Conservation (phyloP, 2,797 vertebrate species). For the Enteromius radiatus region DNA sequence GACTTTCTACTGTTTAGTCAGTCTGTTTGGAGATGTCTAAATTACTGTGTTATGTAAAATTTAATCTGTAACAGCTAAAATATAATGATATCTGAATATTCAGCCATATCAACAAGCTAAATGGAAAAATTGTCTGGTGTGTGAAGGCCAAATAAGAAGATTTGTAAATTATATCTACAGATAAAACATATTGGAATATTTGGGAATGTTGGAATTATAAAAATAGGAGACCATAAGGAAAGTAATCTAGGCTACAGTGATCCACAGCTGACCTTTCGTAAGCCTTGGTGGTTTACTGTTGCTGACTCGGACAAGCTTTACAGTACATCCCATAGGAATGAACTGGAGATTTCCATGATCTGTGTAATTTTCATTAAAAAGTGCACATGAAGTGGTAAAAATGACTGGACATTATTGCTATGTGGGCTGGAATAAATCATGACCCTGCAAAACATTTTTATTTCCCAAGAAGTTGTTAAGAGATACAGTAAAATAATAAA, state of each 20-base stretch:
- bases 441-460: neutral
- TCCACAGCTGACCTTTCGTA: neutral
- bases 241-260: neutral
- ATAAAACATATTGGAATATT: neutral
- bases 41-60: neutral
- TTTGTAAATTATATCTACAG: neutral
- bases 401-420: neutral
- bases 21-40: conserved; percentile 9
- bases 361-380: neutral
- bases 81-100: neutral
- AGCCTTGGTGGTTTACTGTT: neutral
- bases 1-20: neutral
- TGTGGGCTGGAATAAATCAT: neutral
- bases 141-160: neutral
- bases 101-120: neutral
- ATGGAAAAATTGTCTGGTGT: neutral
- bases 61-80: neutral
- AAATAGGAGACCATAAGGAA: neutral
- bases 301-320: conserved; percentile 8
- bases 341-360: conserved; percentile 1
- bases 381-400: neutral
- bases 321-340: neutral
- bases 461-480: neutral
- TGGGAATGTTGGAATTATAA: no score
- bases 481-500: neutral